phyloP scores from a whole-genome alignment of 2,888 invertebrate species.

The Protonemura montana region DNA sequence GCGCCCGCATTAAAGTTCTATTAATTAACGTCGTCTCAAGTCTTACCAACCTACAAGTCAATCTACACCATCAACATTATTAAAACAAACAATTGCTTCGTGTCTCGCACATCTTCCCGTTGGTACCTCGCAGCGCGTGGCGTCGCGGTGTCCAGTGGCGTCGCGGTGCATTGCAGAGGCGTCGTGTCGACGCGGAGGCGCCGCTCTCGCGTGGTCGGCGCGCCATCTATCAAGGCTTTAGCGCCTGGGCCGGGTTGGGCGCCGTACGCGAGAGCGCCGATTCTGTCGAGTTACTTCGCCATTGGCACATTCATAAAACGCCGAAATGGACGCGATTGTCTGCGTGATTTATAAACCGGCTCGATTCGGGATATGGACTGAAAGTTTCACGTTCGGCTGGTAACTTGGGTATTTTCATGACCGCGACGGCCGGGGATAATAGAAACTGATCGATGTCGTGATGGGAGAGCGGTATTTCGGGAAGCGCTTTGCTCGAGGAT shows the following conservation, averaged over 20 bases:
- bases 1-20: not conserved
- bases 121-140: not conserved
- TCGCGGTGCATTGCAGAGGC: constrained; percentile 8
- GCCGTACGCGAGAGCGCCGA: not conserved
- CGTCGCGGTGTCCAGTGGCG: not conserved
- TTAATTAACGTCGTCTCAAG: not conserved
- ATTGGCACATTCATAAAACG: constrained; percentile 27
- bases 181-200: constrained; percentile 17
- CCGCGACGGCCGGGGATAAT: not conserved
- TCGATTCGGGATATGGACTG: constrained; percentile 18
- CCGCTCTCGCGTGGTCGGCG: not conserved
- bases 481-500: not conserved
- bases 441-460: not conserved
- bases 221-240: constrained; percentile 15
- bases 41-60: not conserved
- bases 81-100: constrained; percentile 12
- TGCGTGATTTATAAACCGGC: constrained; percentile 14
- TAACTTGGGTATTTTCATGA: not conserved
- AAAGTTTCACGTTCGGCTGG: not conserved
- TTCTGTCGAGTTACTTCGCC: not conserved
- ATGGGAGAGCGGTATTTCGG: not conserved
- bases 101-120: not conserved
- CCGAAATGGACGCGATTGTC: constrained; percentile 1
- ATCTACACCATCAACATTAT: not conserved
- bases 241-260: not conserved